phyloP scores from a whole-genome alignment of 2,113 vertebrate species.

The Hemichromis elongatus region DNA sequence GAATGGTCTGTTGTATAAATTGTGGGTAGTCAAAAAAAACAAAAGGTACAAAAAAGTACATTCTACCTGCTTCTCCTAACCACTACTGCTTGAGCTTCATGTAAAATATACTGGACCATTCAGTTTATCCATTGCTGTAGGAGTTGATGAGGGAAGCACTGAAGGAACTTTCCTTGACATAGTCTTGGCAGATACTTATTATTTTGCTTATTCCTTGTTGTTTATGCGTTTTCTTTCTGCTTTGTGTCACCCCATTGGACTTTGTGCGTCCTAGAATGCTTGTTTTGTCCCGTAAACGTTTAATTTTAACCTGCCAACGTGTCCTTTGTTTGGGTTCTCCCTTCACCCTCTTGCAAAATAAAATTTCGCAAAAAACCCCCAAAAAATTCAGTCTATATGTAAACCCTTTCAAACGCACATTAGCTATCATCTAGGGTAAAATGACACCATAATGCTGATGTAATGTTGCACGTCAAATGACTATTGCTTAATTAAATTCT shows the following conservation, averaged over 20 bases:
- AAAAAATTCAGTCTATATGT: background rate
- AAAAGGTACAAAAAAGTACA: background rate
- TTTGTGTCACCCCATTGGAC: background rate
- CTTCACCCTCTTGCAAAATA: background rate
- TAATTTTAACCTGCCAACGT: background rate
- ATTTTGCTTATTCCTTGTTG: background rate
- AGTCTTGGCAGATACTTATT: no score
- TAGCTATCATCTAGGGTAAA: background rate
- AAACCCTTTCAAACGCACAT: background rate
- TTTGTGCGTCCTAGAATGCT: background rate
- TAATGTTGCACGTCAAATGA: background rate
- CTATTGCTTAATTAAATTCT: background rate
- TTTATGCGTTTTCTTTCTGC: background rate
- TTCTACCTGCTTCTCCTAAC: background rate
- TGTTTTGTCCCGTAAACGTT: background rate
- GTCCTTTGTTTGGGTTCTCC: background rate
- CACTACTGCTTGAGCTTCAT: background rate
- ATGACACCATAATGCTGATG: background rate
- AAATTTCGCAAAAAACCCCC: no score
- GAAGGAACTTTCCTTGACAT: background rate
- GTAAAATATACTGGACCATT: background rate
- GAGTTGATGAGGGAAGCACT: background rate
- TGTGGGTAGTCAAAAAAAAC: background rate
- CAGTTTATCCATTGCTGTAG: background rate
- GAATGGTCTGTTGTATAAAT: background rate